Evolutionary conservation across 1,140 invertebrate species (phyloP).

Genomic region (Diabrotica undecimpunctata): DNA sequence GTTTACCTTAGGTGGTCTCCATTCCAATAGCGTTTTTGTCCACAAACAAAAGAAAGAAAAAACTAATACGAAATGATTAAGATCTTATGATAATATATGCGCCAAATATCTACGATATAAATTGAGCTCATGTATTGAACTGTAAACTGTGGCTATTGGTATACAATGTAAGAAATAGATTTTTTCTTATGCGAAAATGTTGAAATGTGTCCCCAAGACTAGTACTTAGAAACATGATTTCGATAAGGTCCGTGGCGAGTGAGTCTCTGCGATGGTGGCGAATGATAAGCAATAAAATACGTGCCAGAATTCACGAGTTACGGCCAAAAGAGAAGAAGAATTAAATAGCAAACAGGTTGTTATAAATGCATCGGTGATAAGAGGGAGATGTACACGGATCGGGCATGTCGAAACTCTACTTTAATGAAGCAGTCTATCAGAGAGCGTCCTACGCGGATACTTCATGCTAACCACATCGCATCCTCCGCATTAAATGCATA

Average conservation of each 20-base stretch:
- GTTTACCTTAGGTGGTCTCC: too few relatives aligned
- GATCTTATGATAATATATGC: too few relatives aligned
- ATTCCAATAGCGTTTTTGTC: too few relatives aligned
- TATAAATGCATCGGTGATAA: slow-evolving; percentile 44
- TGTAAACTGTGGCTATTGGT: too few relatives aligned
- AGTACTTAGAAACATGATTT: neutral
- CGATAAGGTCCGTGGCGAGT: slow-evolving; percentile 31
- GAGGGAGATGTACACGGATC: slow-evolving; percentile 40
- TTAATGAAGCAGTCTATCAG: slow-evolving; percentile 47
- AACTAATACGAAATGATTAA: too few relatives aligned
- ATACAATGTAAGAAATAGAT: too few relatives aligned
- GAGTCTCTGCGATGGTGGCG: slow-evolving; percentile 30
- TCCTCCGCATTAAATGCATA: neutral
- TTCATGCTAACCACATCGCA: neutral
- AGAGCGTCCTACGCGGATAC: slow-evolving; percentile 32
- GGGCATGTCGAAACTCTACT: slow-evolving; percentile 36
- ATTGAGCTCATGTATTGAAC: too few relatives aligned
- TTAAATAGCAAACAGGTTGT: slow-evolving; percentile 37
- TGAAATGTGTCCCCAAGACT: slow-evolving; percentile 1
- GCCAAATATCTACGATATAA: too few relatives aligned
- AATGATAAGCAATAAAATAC: slow-evolving; percentile 39
- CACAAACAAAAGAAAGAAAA: too few relatives aligned
- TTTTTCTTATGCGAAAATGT: neutral
- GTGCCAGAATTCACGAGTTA: slow-evolving; percentile 28
- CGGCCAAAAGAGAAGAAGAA: slow-evolving; percentile 25